These are phyloP conservation scores for Drosophila austrosaltans DNA, from an alignment of 2,888 invertebrate genomes.

Conservation along the genomic window DNA sequence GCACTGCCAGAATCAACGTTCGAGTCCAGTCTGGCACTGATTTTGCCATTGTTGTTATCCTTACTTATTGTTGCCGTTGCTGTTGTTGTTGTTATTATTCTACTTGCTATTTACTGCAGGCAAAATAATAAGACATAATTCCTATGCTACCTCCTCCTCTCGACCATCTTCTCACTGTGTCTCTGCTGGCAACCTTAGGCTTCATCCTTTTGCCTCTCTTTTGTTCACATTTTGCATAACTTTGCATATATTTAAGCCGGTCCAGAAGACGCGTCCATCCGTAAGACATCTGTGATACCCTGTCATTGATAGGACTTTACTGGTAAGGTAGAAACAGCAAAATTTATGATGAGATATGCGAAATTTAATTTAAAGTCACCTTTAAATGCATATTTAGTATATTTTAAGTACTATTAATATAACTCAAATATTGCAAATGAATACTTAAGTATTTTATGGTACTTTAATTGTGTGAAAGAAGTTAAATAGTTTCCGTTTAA, in stretches of 20 bases:
- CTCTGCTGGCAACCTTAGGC: slow-evolving; percentile 31
- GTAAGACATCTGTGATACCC: slow-evolving; percentile 7
- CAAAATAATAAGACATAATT: slow-evolving; percentile 55
- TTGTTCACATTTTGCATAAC: slow-evolving; percentile 49
- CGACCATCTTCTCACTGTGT: not conserved
- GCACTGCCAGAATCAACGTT: slow-evolving; percentile 53
- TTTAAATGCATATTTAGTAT: not conserved
- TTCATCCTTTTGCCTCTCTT: slow-evolving; percentile 20
- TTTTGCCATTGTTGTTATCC: slow-evolving; percentile 49
- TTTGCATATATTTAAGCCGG: slow-evolving; percentile 28
- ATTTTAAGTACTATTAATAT: not conserved
- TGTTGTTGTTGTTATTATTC: slow-evolving; percentile 10
- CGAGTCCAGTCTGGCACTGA: slow-evolving; percentile 26
- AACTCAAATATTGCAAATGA: not conserved
- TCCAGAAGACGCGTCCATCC: slow-evolving; percentile 10
- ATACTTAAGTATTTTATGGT: too few relatives aligned
- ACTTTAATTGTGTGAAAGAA: too few relatives aligned
- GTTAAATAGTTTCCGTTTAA: too few relatives aligned
- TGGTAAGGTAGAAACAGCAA: not conserved
- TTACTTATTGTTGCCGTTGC: not conserved
- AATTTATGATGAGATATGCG: not conserved
- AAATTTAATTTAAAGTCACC: not conserved
- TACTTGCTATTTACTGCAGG: slow-evolving; percentile 37
- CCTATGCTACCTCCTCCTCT: slow-evolving; percentile 26
- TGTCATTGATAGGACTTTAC: slow-evolving; percentile 17